Evolutionary conservation across 2,888 invertebrate species (phyloP).

Genomic region (Priapulus caudatus): DNA sequence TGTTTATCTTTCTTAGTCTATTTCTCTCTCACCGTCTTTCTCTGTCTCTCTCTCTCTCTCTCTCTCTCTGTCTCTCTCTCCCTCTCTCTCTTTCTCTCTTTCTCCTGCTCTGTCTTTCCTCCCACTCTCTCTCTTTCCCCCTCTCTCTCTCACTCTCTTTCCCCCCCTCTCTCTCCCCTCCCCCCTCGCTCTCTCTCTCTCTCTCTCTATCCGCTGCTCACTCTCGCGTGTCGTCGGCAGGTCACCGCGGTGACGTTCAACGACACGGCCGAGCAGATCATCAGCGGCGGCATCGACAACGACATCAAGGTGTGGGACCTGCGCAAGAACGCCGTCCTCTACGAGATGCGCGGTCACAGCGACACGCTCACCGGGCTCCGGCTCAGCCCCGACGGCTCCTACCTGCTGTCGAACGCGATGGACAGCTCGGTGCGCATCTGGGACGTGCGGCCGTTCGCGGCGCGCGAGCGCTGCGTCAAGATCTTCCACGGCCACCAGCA

Average conservation of each 20-base stretch:
- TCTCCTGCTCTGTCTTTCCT: too few relatives aligned
- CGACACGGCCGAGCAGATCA: conserved; percentile 86
- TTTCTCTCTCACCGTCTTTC: too few relatives aligned
- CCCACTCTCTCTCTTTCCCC: too few relatives aligned
- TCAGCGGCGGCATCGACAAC: conserved; percentile 92
- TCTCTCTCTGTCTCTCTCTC: too few relatives aligned
- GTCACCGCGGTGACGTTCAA: conserved; percentile 80
- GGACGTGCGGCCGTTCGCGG: conserved; percentile 92
- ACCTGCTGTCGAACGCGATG: conserved; percentile 89
- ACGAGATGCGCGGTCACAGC: conserved; percentile 77
- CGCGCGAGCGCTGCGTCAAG: conserved; percentile 82
- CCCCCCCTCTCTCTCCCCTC: too few relatives aligned
- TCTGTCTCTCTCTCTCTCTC: too few relatives aligned
- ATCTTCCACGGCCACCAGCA: conserved; percentile 85
- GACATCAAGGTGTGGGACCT: conserved; percentile 96
- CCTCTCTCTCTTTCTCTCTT: too few relatives aligned
- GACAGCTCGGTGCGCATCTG: conserved; percentile 89
- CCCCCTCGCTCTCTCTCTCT: too few relatives aligned
- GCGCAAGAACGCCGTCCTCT: conserved; percentile 68
- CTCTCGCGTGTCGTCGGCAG: conserved; percentile 27
- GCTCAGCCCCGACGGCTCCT: conserved; percentile 55
- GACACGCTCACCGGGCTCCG: conserved; percentile 84
- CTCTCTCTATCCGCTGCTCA: too few relatives aligned
- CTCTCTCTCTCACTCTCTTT: too few relatives aligned
- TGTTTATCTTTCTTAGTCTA: too few relatives aligned